Evolutionary conservation across 2,888 invertebrate genomes (phyloP), one percentile per base, ranked within the genome.

Genomic region (Clistopyga incitator): DNA sequence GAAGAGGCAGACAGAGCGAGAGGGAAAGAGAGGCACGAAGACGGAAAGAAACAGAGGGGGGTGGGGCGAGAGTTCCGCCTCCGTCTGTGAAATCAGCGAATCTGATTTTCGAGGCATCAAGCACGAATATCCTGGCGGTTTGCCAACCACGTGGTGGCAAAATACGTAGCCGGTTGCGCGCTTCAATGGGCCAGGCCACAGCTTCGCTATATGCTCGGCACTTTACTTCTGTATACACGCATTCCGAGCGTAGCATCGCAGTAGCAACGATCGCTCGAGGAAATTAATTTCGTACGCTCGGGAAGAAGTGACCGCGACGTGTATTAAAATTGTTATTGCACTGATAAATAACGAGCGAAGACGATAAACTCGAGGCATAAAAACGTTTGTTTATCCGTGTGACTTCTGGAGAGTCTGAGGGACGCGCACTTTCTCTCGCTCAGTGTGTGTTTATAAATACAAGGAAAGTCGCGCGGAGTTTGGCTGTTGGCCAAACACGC

Each of bases 141-240:
- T 75, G 90, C 91, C 91, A 91, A 89, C 90, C 92, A 91, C 90
- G 91, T 91, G 91, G 89, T 85, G 11, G 64, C 18, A 85, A 67
- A 84, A 86, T 80, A 87, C 87, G 65, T 70, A 42, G 34, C 38
- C 54, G 65, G 45, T 56, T 38, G 15, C 61, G 54, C 56, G 83
- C 83, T 80, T 83, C 83, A 83, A 80, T 83, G 83, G 76, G 45
- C 79, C 79, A 75, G 65, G 42, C 38, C 15, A 23, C 78, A 23
- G 20, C n/a, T 10, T 54, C 52, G 18, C 74, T 50, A 61, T 61
- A 45, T 54, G 25, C 34, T 10, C 64, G 0, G 38, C 64, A 38
- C 64, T 64, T 64, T 64, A 8, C 38, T 38, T 18, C 18, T 34
- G 64, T 64, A 64, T 64, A 64, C 38, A 64, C 64, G 38, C n/a